Percentiles rank a stretch among this genome's conserved stretches.
phyloP scores from a whole-genome alignment of 2,797 vertebrate species.

The Clarias pachynema region DNA sequence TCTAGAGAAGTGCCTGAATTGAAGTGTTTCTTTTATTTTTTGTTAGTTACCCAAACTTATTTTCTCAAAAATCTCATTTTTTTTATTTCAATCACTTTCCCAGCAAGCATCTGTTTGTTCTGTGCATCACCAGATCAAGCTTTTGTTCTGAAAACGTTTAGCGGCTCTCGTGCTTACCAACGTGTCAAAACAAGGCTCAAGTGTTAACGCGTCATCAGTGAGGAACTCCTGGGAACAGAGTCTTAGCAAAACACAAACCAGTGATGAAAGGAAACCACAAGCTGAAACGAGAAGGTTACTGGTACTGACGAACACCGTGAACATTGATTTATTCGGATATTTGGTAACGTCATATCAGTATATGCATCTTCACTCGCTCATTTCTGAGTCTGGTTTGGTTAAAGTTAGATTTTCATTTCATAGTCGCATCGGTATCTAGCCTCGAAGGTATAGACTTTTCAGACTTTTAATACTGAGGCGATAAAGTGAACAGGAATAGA shows the following conservation, averaged over 20 bases:
- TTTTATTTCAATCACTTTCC: background rate
- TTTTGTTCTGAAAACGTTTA: background rate
- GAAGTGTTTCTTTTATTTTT: background rate
- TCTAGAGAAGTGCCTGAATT: background rate
- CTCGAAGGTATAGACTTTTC: background rate
- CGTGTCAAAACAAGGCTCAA: slow-evolving; percentile 32
- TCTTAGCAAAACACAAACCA: background rate
- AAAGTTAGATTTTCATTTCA: background rate
- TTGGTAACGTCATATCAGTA: background rate
- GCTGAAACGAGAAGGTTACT: background rate
- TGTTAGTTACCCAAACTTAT: background rate
- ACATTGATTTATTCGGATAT: background rate
- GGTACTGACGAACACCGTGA: background rate
- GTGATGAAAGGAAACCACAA: background rate
- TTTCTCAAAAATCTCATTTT: background rate
- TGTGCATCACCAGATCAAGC: background rate
- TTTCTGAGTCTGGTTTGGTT: background rate
- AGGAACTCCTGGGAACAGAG: background rate
- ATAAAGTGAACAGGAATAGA: slow-evolving; percentile 18
- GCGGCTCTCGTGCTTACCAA: background rate
- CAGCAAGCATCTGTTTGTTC: background rate
- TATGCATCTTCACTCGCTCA: background rate
- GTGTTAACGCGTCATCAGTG: background rate
- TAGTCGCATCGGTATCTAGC: background rate
- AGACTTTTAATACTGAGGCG: background rate